These are phyloP conservation scores for Psittacula echo DNA, from an alignment of 2,797 vertebrate genomes.

Conservation along the genomic window DNA sequence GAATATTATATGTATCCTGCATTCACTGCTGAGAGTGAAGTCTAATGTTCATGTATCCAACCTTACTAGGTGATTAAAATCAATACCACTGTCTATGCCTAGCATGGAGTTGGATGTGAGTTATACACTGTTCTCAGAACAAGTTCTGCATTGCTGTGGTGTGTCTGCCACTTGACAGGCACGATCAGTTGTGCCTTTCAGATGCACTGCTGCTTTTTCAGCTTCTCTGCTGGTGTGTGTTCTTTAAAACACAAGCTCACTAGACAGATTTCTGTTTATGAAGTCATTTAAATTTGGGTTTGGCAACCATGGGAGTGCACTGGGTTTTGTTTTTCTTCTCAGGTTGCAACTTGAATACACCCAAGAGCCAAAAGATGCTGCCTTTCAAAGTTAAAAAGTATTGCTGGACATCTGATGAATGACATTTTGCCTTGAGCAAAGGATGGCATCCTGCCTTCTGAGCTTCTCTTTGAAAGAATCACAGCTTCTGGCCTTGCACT, in stretches of 20 bases:
- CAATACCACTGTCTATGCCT: background rate
- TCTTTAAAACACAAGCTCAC: background rate
- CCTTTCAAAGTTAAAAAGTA: background rate
- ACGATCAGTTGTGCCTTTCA: background rate
- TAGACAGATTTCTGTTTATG: background rate
- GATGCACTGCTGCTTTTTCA: background rate
- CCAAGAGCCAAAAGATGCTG: background rate
- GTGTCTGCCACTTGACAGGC: background rate
- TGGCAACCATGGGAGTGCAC: background rate
- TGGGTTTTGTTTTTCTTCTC: background rate
- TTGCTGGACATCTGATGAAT: background rate
- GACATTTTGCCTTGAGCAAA: background rate
- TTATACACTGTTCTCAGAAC: background rate
- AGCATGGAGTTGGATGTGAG: background rate
- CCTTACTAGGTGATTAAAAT: background rate
- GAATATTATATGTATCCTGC: background rate
- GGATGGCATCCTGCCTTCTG: background rate
- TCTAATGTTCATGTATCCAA: background rate
- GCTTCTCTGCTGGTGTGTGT: background rate
- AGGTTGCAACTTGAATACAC: background rate
- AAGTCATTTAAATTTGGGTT: background rate
- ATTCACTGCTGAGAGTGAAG: background rate
- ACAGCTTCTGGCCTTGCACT: background rate
- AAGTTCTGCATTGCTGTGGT: background rate
- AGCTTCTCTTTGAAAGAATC: background rate